phyloP scores from a whole-genome alignment of 2,797 vertebrate species.

The Cetoscarus ocellatus region DNA sequence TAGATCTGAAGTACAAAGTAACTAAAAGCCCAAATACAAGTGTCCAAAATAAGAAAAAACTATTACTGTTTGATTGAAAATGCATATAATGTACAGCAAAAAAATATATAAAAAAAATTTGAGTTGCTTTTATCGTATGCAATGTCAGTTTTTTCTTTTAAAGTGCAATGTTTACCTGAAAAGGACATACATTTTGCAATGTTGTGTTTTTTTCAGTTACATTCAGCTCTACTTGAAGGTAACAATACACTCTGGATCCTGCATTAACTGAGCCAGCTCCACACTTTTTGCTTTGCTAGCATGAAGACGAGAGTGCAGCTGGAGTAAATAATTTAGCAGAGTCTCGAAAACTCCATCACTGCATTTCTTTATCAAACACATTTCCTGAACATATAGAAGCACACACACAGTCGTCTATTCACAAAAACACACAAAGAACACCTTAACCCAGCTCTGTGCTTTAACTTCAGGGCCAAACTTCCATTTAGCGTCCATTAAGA shows the following conservation, averaged over 20 bases:
- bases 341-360: constrained; percentile 72
- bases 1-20: no score
- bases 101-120: no score
- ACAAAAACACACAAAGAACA: constrained; percentile 24
- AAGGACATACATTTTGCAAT: no score
- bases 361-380: constrained; percentile 51
- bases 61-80: no score
- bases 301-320: constrained; percentile 61
- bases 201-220: no score
- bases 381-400: constrained; percentile 8
- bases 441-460: constrained; percentile 45
- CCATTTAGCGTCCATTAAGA: constrained; percentile 73
- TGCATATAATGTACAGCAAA: no score
- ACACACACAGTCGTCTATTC: constrained; percentile 1
- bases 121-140: no score
- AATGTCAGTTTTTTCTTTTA: no score
- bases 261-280: constrained; percentile 47
- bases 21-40: no score
- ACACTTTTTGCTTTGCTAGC: constrained; percentile 48
- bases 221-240: constrained; percentile 23
- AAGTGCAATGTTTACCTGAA: no score
- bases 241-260: constrained; percentile 43
- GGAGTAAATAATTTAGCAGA: constrained; percentile 79
- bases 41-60: no score
- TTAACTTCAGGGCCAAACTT: constrained; percentile 59